Conservation (phyloP, 2,113 vertebrate genomes). For the Odontophorus gujanensis region DNA sequence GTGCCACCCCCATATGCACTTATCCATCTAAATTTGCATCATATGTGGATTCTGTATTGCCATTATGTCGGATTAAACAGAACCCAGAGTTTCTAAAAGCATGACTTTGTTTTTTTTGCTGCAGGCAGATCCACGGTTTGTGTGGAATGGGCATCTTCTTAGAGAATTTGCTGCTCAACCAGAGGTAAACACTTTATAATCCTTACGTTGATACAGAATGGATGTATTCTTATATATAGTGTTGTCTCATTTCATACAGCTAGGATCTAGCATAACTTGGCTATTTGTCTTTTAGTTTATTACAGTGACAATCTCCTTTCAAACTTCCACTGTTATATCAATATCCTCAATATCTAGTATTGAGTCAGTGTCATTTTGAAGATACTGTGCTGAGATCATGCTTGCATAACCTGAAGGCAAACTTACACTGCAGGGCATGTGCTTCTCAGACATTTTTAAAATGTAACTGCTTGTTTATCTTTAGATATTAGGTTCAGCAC, state of each 20-base stretch:
- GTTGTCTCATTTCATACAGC: background rate
- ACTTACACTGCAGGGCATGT: background rate
- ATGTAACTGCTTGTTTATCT: background rate
- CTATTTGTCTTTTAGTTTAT: background rate
- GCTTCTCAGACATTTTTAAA: background rate
- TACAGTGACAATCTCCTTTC: background rate
- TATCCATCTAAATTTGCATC: background rate
- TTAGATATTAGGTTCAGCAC: background rate
- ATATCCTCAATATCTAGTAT: background rate
- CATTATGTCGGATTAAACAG: background rate
- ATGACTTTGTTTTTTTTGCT: background rate
- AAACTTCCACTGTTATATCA: background rate
- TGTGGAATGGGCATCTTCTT: slow-evolving; percentile 94
- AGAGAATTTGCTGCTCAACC: slow-evolving; percentile 92
- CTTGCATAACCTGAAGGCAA: background rate
- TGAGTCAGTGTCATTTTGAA: background rate
- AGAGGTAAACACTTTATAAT: slow-evolving; percentile 81
- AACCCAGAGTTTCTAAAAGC: background rate
- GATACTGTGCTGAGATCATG: background rate
- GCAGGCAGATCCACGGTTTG: slow-evolving; percentile 95
- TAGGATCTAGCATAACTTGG: background rate
- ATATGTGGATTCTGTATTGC: background rate
- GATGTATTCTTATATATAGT: background rate
- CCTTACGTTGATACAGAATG: background rate
- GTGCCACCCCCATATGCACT: background rate